Conservation (phyloP, 2,797 vertebrate genomes). For the Catostomus latipinnis region DNA sequence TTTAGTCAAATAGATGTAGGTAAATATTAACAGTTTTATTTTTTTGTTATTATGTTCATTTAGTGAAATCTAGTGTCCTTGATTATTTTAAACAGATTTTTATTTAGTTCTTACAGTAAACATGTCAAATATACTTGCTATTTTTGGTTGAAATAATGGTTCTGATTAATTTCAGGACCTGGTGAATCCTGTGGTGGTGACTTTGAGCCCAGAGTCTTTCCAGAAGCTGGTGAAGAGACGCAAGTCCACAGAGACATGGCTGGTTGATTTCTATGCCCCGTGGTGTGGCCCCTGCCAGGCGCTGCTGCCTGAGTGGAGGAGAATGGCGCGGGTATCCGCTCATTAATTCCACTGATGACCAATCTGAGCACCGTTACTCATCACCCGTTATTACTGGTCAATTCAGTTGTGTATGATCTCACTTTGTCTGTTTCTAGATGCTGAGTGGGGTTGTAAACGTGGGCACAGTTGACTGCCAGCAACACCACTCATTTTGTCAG, state of each 20-base stretch:
- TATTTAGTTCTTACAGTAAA: too few relatives aligned
- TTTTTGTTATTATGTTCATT: too few relatives aligned
- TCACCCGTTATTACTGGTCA: neutral
- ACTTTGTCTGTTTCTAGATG: constrained; percentile 68
- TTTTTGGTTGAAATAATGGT: neutral
- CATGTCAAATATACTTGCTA: too few relatives aligned
- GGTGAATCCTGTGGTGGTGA: constrained; percentile 86
- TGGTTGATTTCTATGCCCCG: constrained; percentile 94
- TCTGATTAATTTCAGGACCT: constrained; percentile 81
- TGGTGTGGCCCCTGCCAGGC: constrained; percentile 98
- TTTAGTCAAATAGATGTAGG: too few relatives aligned
- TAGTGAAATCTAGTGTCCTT: too few relatives aligned
- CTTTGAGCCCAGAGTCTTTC: constrained; percentile 86
- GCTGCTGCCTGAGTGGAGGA: constrained; percentile 95
- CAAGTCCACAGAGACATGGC: constrained; percentile 84
- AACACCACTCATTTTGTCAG: constrained; percentile 87
- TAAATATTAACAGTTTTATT: too few relatives aligned
- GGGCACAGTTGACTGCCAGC: constrained; percentile 93
- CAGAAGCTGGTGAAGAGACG: constrained; percentile 83
- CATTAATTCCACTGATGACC: neutral
- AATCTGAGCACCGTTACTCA: too few relatives aligned
- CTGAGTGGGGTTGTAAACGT: constrained; percentile 86
- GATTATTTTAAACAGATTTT: too few relatives aligned
- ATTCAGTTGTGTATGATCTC: neutral
- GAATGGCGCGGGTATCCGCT: constrained; percentile 90